A percentile compares a stretch with the other conserved stretches of the same genome.
Evolutionary conservation across 2,888 invertebrate species (phyloP).

Genomic region (Heliconius charithonia): DNA sequence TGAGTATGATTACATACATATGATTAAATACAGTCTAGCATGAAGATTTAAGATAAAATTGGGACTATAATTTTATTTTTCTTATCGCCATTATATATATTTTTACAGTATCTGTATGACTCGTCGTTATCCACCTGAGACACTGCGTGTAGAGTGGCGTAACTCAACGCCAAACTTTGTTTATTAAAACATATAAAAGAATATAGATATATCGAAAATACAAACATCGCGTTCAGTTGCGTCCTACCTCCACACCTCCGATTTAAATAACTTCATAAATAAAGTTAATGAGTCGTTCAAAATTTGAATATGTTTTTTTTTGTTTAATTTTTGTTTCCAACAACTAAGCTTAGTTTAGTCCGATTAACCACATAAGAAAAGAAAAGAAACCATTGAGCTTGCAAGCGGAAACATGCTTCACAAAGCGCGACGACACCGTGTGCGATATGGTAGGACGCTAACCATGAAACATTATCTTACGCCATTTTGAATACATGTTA

Average conservation of each 20-base stretch:
- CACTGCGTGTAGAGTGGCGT: background rate
- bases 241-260: background rate
- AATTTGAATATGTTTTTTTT: background rate
- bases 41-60: too few species aligned
- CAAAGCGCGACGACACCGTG: constrained; percentile 59
- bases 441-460: constrained; percentile 65
- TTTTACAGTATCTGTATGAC: too few species aligned
- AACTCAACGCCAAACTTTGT: background rate
- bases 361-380: background rate
- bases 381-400: constrained; percentile 46
- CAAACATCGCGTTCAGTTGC: background rate
- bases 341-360: background rate
- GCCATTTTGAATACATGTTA: constrained; percentile 20
- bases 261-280: background rate
- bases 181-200: background rate
- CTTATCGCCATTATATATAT: too few species aligned
- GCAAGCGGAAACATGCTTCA: constrained; percentile 64
- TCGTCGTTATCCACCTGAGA: too few species aligned
- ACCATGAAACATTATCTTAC: constrained; percentile 35
- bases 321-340: background rate
- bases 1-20: too few species aligned
- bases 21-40: too few species aligned
- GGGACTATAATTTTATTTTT: too few species aligned
- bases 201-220: background rate
- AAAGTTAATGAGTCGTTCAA: background rate